phyloP scores from a whole-genome alignment of 2,888 invertebrate genomes.

The Hydrotaea cyrtoneurina region DNA sequence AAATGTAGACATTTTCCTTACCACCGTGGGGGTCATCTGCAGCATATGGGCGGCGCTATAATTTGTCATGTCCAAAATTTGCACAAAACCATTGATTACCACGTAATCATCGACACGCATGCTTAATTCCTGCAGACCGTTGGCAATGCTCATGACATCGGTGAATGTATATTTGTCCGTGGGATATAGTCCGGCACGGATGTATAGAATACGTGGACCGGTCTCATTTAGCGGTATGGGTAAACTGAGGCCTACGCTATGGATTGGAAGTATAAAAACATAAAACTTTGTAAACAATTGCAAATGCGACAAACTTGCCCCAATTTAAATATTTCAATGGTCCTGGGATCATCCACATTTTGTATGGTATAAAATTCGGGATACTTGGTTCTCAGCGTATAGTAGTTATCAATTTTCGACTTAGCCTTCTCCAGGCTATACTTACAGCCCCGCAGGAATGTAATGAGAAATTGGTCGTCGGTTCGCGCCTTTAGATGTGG shows the following conservation, averaged over 20 bases:
- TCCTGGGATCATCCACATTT: conserved; percentile 69
- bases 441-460: conserved; percentile 82
- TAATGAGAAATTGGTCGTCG: conserved; percentile 81
- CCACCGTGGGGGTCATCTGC: conserved; percentile 83
- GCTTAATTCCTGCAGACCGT: conserved; percentile 83
- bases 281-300: background rate
- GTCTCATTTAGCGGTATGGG: conserved; percentile 78
- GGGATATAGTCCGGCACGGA: conserved; percentile 81
- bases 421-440: conserved; percentile 82
- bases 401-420: conserved; percentile 83
- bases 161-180: conserved; percentile 80
- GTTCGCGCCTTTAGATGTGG: conserved; percentile 78
- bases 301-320: conserved; percentile 9
- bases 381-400: conserved; percentile 82
- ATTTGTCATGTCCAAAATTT: conserved; percentile 83
- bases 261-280: background rate
- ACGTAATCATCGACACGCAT: conserved; percentile 84
- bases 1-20: conserved; percentile 82
- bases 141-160: conserved; percentile 82
- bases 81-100: conserved; percentile 81
- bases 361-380: conserved; percentile 82
- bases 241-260: conserved; percentile 69
- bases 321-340: background rate
- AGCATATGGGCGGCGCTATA: conserved; percentile 82
- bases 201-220: conserved; percentile 81